Base-by-base conservation (phyloP, 1,140 invertebrate genomes). In the Heliconius himera region DNA sequence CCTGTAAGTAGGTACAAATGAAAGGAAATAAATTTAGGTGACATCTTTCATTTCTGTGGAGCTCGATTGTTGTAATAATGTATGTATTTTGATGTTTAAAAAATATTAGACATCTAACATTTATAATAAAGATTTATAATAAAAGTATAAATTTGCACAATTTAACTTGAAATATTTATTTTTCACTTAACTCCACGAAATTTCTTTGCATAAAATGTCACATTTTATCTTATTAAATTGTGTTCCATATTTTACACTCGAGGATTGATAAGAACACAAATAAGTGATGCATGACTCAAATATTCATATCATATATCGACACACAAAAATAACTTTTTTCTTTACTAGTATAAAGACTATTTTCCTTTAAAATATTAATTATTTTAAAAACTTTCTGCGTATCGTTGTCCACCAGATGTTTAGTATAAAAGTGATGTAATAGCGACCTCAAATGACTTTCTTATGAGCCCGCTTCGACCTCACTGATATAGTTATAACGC, bases 341-440 rank as follows among this genome's bases (percentile, higher is more conserved):
- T 0, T 1, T n/a, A 66, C 18, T 2, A 22, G 0, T 16, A n/a
- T 33, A 75, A 16, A 38, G 74, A 22, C 36, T n/a, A 66, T 13
- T 60, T 54, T 74, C 18, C 22, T 16, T 29, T 66, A 22, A 29
- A 29, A 13, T 5, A 29, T 16, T 66, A 66, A 13, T 66, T 1
- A 26, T 26, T 66, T 29, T 66, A 66, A 66, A 26, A 29, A 29
- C 13, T 66, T 29, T 5, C 3, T 29, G 22, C 22, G 13, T 29
- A 60, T 60, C 9, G 54, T 33, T 38, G 33, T 72, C 36, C 70
- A 72, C 70, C 36, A 72, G 70, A 70, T 76, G 56, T 76, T 76
- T 46, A 51, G 54, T 76, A 66, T 71, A 46, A 76, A 70, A 76
- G 38, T 70, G 75, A 56, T 18, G 60, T 70, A 70, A 76, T 70